These are phyloP conservation scores for Tiliacea citrago DNA, from an alignment of 2,888 invertebrate species.

Conservation along the genomic window DNA sequence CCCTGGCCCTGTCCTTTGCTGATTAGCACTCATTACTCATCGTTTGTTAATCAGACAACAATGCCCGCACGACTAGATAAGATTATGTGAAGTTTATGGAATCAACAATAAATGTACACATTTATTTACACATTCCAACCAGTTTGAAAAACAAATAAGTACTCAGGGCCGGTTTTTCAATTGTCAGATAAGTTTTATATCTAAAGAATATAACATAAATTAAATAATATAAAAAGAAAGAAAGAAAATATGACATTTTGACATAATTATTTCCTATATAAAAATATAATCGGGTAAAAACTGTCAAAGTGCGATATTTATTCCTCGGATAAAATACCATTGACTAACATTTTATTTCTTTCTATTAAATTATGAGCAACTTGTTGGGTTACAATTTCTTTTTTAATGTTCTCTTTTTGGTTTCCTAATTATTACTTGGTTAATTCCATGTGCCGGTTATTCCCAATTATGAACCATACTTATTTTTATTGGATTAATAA, in stretches of 20 bases:
- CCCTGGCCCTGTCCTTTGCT: conserved; percentile 82
- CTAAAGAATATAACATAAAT: no score
- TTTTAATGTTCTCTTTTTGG: not conserved
- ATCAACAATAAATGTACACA: conserved; percentile 65
- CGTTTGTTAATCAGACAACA: conserved; percentile 80
- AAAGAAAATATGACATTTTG: not conserved
- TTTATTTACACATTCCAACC: conserved; percentile 10
- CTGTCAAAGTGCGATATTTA: not conserved
- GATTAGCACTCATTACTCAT: conserved; percentile 87
- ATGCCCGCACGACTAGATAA: conserved; percentile 72
- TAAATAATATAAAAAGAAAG: no score
- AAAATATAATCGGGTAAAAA: no score
- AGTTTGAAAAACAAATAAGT: not conserved
- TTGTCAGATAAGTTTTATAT: not conserved
- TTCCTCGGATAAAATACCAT: not conserved
- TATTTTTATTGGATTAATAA: not conserved
- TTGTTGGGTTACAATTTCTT: not conserved
- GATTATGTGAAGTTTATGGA: conserved; percentile 67
- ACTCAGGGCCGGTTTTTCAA: not conserved
- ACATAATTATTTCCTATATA: not conserved
- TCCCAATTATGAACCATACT: not conserved
- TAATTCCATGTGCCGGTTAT: not conserved
- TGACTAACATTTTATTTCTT: not conserved
- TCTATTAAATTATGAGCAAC: not conserved
- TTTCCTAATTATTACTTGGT: not conserved